Percentiles rank a stretch among this genome's conserved stretches.
Evolutionary conservation across 2,888 invertebrate genomes (phyloP).

Genomic region (Acanthosepion lycidas): DNA sequence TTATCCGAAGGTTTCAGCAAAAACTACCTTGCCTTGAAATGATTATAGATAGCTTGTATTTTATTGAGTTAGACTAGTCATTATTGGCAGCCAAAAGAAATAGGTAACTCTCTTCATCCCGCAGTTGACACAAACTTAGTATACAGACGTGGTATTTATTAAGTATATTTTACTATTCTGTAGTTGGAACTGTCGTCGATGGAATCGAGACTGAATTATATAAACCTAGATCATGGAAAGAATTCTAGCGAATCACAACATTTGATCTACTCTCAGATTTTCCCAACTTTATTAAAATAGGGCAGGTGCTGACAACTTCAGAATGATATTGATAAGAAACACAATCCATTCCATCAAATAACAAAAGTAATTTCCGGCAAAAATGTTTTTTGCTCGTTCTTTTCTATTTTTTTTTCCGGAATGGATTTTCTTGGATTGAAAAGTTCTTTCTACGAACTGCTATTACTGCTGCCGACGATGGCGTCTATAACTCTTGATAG

Average conservation of each 20-base stretch:
- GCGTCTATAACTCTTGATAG: no score
- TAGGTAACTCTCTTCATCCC: no score
- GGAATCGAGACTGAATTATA: not conserved
- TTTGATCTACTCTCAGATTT: not conserved
- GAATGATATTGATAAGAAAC: not conserved
- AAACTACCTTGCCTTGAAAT: no score
- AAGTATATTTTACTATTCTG: no score
- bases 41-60: no score
- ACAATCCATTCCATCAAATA: not conserved
- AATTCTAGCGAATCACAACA: not conserved
- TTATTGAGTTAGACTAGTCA: no score
- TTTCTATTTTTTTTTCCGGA: not conserved
- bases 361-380: conserved; percentile 33
- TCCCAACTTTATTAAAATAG: not conserved
- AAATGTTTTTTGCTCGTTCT: not conserved
- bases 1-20: no score
- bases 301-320: not conserved
- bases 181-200: not conserved
- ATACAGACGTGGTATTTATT: no score
- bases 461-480: not conserved
- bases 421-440: not conserved
- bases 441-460: not conserved
- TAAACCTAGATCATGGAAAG: not conserved
- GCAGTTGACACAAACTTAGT: no score
- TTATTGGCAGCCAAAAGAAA: no score